Percentiles rank a stretch among this genome's conserved stretches.
These are phyloP conservation scores for Gallinago solitaria DNA, from an alignment of 2,797 vertebrate species.

Conservation along the genomic window DNA sequence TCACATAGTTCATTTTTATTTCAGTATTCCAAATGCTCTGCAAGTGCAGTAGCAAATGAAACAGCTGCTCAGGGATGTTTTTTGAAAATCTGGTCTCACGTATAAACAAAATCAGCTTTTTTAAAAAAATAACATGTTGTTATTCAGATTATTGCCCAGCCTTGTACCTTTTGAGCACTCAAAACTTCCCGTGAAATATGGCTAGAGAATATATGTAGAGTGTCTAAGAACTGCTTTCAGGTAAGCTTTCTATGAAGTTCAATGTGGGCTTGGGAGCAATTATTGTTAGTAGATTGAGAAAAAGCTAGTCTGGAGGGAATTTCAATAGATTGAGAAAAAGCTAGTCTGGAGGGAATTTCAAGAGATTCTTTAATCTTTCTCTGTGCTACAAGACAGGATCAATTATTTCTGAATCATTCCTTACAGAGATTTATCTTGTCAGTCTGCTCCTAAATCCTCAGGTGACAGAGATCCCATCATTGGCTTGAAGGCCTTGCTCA, in stretches of 20 bases:
- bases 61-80: neutral
- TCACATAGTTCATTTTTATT: neutral
- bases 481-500: neutral
- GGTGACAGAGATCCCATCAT: neutral
- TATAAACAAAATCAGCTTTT: neutral
- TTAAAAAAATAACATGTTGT: too few species aligned
- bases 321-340: neutral
- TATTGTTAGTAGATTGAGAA: neutral
- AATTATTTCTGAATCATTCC: conserved; percentile 13
- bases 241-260: neutral
- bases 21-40: neutral
- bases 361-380: neutral
- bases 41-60: neutral
- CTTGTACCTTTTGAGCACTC: neutral
- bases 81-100: neutral
- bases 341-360: conserved; percentile 9
- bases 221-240: neutral
- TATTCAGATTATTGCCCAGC: neutral
- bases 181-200: neutral
- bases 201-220: neutral
- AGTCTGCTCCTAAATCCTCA: neutral
- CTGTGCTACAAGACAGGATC: neutral
- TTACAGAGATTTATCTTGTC: conserved; percentile 8
- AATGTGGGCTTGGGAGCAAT: neutral
- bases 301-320: neutral